Percentiles rank a stretch among this genome's conserved stretches.
Evolutionary conservation across 2,888 invertebrate genomes (phyloP).

Genomic region (Petrolisthes cinctipes): DNA sequence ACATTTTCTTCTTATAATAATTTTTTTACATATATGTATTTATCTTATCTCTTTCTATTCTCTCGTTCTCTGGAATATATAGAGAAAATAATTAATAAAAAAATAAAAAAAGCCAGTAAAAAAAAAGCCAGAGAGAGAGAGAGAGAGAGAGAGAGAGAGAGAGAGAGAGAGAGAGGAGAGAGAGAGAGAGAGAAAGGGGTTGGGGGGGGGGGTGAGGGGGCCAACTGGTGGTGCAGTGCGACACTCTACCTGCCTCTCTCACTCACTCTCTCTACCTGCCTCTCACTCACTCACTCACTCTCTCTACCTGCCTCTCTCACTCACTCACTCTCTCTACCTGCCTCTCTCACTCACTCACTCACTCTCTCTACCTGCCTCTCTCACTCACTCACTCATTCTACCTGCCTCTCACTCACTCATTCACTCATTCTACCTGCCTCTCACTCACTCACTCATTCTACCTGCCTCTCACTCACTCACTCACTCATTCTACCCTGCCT

Average conservation of each 20-base stretch:
- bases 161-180: background rate
- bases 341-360: conserved; percentile 13
- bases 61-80: background rate
- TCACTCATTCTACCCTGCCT: background rate
- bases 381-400: background rate
- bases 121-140: conserved; percentile 10
- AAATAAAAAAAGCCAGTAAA: background rate
- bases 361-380: background rate
- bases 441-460: too few relatives aligned
- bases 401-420: background rate
- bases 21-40: too few relatives aligned
- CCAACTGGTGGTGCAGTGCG: background rate
- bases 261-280: background rate
- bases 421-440: background rate
- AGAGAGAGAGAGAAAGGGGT: conserved; percentile 21
- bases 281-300: conserved; percentile 18
- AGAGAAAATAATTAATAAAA: conserved; percentile 5
- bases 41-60: background rate
- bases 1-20: too few relatives aligned
- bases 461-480: conserved; percentile 11
- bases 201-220: background rate
- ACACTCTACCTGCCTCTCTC: conserved; percentile 28
- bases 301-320: background rate
- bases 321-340: conserved; percentile 14
- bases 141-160: conserved; percentile 25